Conservation (phyloP, 2,797 vertebrate species). For the Tragopan temminckii region DNA sequence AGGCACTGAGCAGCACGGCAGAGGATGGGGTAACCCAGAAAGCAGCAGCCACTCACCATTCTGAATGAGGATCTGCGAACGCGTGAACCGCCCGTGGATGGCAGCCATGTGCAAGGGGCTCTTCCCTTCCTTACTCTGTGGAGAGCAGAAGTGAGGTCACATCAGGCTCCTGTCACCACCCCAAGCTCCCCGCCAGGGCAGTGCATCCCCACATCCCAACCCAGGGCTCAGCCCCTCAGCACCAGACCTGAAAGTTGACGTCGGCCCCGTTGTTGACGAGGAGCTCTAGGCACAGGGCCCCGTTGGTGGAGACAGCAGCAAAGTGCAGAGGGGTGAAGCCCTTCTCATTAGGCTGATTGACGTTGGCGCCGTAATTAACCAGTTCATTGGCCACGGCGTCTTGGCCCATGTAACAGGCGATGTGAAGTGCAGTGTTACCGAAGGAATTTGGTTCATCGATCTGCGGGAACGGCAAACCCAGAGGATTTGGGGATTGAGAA, state of each 20-base stretch:
- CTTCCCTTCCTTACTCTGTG: slow-evolving; percentile 96
- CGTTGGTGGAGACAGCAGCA: slow-evolving; percentile 95
- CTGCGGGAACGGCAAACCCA: slow-evolving; percentile 68
- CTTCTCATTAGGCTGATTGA: slow-evolving; percentile 95
- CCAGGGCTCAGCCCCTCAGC: background rate
- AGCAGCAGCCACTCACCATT: slow-evolving; percentile 85
- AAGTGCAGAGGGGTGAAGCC: slow-evolving; percentile 96
- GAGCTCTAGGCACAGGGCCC: slow-evolving; percentile 96
- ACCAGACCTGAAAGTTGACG: slow-evolving; percentile 93
- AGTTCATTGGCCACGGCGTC: slow-evolving; percentile 95
- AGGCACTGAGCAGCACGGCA: background rate
- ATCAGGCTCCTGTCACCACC: background rate
- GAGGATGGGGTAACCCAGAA: fast-evolving
- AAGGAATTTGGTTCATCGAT: slow-evolving; percentile 95
- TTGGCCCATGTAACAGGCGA: slow-evolving; percentile 96
- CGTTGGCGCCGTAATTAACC: slow-evolving; percentile 94
- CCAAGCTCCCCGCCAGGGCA: fast-evolving
- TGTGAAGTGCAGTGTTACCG: slow-evolving; percentile 96
- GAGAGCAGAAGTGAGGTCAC: background rate
- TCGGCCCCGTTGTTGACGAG: slow-evolving; percentile 97
- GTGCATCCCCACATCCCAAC: fast-evolving
- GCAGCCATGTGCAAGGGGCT: slow-evolving; percentile 98
- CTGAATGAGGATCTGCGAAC: slow-evolving; percentile 97
- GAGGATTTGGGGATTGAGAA: background rate
- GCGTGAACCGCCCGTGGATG: slow-evolving; percentile 95